These are phyloP conservation scores for Chironex yamaguchii DNA, from an alignment of 30 jellyfish, hydroid and myxozoan genomes.

Conservation along the genomic window DNA sequence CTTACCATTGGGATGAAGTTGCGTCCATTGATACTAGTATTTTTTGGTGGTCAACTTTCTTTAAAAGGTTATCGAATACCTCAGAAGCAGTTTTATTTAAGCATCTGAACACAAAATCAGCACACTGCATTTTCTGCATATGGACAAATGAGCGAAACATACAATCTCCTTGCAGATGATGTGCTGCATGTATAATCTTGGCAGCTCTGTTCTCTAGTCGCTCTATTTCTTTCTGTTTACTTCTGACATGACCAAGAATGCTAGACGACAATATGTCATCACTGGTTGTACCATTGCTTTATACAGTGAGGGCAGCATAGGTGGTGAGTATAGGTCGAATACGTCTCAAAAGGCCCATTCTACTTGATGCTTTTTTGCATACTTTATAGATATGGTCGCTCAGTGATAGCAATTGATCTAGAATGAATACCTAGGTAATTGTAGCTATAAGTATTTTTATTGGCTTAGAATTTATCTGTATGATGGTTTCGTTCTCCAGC, in stretches of 20 bases:
- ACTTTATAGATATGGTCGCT: slow-evolving; percentile 29
- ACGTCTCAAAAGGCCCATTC: slow-evolving; percentile 60
- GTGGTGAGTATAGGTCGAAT: slow-evolving; percentile 61
- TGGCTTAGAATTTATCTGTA: slow-evolving; percentile 15
- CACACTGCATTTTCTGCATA: slow-evolving; percentile 14
- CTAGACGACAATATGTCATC: slow-evolving; percentile 25
- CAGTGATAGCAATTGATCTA: slow-evolving; percentile 32
- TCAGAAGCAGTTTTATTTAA: slow-evolving; percentile 69
- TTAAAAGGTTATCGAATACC: slow-evolving; percentile 56
- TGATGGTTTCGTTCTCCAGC: slow-evolving; percentile 7
- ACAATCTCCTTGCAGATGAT: slow-evolving; percentile 39
- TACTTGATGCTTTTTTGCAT: slow-evolving; percentile 58
- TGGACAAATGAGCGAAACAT: background rate
- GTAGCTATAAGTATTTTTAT: slow-evolving; percentile 38
- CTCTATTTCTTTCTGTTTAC: slow-evolving; percentile 20
- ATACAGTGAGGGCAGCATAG: slow-evolving; percentile 74
- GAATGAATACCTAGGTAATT: slow-evolving; percentile 33
- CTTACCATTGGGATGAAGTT: slow-evolving; percentile 47
- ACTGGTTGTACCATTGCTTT: slow-evolving; percentile 67
- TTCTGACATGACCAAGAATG: slow-evolving; percentile 38
- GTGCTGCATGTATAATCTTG: slow-evolving; percentile 7
- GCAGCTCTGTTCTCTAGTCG: slow-evolving; percentile 42
- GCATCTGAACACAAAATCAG: slow-evolving; percentile 69
- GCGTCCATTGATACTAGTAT: slow-evolving; percentile 34
- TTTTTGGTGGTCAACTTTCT: slow-evolving; percentile 55